Percentiles rank a stretch among this genome's conserved stretches.
Evolutionary conservation across 1,140 invertebrate species (phyloP).

Genomic region (Goniozus legneri): DNA sequence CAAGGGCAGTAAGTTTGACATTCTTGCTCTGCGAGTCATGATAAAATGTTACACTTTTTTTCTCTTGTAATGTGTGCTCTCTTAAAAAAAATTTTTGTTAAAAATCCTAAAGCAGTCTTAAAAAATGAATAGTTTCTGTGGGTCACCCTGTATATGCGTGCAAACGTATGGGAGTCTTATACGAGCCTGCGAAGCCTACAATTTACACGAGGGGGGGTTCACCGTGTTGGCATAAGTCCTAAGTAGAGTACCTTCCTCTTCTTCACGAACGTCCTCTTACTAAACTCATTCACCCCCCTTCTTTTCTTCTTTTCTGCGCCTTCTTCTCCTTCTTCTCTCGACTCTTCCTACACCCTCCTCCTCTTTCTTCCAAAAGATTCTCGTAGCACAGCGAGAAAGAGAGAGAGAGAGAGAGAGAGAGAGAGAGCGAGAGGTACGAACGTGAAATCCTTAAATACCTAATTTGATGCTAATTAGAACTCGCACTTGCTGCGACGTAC

Average conservation of each 20-base stretch:
- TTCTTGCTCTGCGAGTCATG: no score
- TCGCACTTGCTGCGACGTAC: no score
- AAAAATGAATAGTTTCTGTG: no score
- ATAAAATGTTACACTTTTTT: no score
- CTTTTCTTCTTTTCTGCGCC: slow-evolving; percentile 5
- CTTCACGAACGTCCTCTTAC: slow-evolving; percentile 1
- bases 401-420: no score
- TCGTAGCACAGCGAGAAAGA: no score
- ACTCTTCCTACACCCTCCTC: not conserved
- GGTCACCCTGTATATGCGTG: no score
- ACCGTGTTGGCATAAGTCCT: slow-evolving; percentile 39
- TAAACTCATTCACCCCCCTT: slow-evolving; percentile 14
- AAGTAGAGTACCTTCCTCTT: slow-evolving; percentile 34
- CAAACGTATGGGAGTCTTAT: no score
- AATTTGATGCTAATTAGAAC: slow-evolving; percentile 51
- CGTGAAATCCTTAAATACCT: slow-evolving; percentile 48
- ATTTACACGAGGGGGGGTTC: slow-evolving; percentile 38
- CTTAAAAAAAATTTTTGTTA: no score
- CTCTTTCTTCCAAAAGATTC: not conserved
- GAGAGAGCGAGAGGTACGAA: slow-evolving; percentile 19
- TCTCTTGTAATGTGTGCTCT: no score
- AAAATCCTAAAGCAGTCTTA: no score
- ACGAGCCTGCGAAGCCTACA: slow-evolving; percentile 41
- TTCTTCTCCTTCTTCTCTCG: slow-evolving; percentile 1
- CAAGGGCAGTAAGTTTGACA: no score